Evolutionary conservation across 1,140 invertebrate genomes (phyloP), one percentile per base, ranked within the genome.

Genomic region (Drosophila murphyi): DNA sequence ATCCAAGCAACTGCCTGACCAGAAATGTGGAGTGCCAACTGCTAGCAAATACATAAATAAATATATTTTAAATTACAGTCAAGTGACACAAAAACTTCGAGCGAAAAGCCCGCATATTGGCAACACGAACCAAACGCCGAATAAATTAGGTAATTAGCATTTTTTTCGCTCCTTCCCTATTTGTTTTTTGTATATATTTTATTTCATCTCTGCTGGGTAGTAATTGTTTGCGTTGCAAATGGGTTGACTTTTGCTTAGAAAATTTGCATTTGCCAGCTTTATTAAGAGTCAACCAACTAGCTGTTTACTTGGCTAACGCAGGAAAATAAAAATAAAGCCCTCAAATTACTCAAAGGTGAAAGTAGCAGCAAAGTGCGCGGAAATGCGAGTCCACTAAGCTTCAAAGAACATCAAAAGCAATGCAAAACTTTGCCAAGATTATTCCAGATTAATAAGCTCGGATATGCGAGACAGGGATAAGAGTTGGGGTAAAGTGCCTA

Each of bases 71-170:
- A 81, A 72, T 74, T 74, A 39, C 64, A 47, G 54, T 1, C 51
- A 51, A 64, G 59, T 75, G 67, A 75, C 72, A 71, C 31, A 71
- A 51, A 37, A 71, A 59, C 57, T 60, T 51, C 34, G 28, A 75
- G 4, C 8, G 31, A 60, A 47, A 39, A 32, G 57, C 69, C 57
- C 60, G 62, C 65, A 75, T 51, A 56, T 63, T 57, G 69, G 54
- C 69, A 45, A 45, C 39, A 4, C 31, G 20, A 20, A 20, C 20
- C 20, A 34, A 57, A 29, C 31, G 6, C 41, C 59, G 80, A 60
- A 88, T 80, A 88, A 79, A 82, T 87, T 88, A 80, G 82, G 71
- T 80, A 82, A 88, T 88, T 87, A 87, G 76, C 76, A 87, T 87
- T 80, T 82, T 65, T 55, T 52, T 31, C 39, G 10, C 39, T 4